These are phyloP conservation scores for Drosophila bifasciata DNA, from an alignment of 1,140 invertebrate species.

Conservation along the genomic window DNA sequence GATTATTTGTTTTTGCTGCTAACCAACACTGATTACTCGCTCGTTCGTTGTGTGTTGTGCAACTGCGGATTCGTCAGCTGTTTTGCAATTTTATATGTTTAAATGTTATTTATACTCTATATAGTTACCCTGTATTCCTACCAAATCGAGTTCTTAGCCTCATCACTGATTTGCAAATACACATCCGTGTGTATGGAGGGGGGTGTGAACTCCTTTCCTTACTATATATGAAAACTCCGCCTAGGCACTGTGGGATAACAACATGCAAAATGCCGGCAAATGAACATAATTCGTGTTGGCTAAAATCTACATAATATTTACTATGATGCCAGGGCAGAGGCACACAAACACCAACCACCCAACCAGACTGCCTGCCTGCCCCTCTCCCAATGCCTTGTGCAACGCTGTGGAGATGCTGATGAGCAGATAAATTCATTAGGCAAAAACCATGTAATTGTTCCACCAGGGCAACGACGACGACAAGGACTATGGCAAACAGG, in stretches of 20 bases:
- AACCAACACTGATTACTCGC: too few species aligned
- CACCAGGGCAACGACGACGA: constrained; percentile 63
- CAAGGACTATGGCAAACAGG: constrained; percentile 27
- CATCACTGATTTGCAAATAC: too few species aligned
- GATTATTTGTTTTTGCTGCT: too few species aligned
- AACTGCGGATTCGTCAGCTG: too few species aligned
- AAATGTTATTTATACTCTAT: too few species aligned
- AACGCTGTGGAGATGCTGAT: constrained; percentile 72
- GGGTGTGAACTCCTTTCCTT: too few species aligned
- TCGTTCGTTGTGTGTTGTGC: too few species aligned
- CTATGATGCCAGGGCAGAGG: constrained; percentile 45
- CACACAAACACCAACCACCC: constrained; percentile 8
- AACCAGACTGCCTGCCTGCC: not conserved
- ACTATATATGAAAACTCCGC: constrained; percentile 1
- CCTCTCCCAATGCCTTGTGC: constrained; percentile 25
- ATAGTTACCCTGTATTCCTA: too few species aligned
- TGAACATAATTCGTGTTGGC: constrained; percentile 81
- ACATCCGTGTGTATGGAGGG: too few species aligned
- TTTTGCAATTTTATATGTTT: too few species aligned
- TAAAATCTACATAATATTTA: constrained; percentile 83
- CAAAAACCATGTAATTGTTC: constrained; percentile 84
- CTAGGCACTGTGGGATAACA: constrained; percentile 48
- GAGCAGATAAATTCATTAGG: constrained; percentile 84
- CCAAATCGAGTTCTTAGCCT: too few species aligned
- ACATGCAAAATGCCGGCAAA: constrained; percentile 64